Conservation (phyloP, 2,113 vertebrate genomes). For the Poeciliopsis retropinna region DNA sequence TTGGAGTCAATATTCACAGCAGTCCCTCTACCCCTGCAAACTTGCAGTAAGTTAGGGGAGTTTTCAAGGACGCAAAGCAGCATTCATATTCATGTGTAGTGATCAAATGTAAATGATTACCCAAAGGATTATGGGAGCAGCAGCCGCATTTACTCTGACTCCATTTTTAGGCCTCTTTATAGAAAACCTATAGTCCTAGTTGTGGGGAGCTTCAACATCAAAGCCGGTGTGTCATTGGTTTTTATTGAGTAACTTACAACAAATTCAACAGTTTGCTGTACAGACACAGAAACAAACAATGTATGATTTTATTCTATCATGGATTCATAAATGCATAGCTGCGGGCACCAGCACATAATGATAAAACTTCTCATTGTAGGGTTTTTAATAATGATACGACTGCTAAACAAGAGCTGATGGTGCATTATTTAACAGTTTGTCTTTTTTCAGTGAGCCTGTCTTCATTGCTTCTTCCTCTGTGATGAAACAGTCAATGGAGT, state of each 20-base stretch:
- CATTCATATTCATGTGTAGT: slow-evolving; percentile 64
- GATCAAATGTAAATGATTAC: slow-evolving; percentile 67
- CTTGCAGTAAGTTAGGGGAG: slow-evolving; percentile 37
- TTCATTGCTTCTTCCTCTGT: slow-evolving; percentile 46
- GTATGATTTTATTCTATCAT: not conserved
- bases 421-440: slow-evolving; percentile 64
- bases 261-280: not conserved
- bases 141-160: slow-evolving; percentile 40
- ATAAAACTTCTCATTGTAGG: slow-evolving; percentile 13
- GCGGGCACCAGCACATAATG: slow-evolving; percentile 4
- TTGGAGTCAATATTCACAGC: slow-evolving; percentile 35
- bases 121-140: slow-evolving; percentile 58
- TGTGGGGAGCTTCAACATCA: slow-evolving; percentile 52
- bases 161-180: slow-evolving; percentile 38
- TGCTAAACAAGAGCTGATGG: slow-evolving; percentile 45
- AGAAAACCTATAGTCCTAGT: slow-evolving; percentile 19
- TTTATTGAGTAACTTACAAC: slow-evolving; percentile 40
- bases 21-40: slow-evolving; percentile 8
- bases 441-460: slow-evolving; percentile 46
- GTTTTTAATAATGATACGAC: slow-evolving; percentile 56
- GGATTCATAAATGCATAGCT: not conserved
- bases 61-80: slow-evolving; percentile 63
- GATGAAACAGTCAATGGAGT: slow-evolving; percentile 56
- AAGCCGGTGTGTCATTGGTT: slow-evolving; percentile 47
- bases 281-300: not conserved